phyloP scores from a whole-genome alignment of 2,888 invertebrate species.

The Diarsia mendica region DNA sequence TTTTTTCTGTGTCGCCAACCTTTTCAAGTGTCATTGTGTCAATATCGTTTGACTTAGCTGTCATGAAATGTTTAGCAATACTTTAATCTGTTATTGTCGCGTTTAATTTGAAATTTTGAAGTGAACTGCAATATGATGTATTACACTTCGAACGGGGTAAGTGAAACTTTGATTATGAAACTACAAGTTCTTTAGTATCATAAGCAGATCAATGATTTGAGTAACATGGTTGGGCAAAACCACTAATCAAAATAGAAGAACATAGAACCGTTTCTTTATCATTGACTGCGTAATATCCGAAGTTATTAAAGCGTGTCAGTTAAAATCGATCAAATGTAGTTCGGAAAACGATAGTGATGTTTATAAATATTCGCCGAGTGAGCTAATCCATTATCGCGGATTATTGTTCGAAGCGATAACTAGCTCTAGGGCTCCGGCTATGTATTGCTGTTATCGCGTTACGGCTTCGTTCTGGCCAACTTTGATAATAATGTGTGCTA shows the following conservation, averaged over 20 bases:
- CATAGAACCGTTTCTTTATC: constrained; percentile 48
- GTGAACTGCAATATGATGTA: constrained; percentile 50
- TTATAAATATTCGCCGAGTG: constrained; percentile 85
- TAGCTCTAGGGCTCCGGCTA: constrained; percentile 72
- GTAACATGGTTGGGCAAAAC: constrained; percentile 45
- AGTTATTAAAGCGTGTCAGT: constrained; percentile 71
- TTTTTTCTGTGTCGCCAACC: constrained; percentile 28
- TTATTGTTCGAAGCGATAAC: constrained; percentile 87
- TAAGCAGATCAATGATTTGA: constrained; percentile 39
- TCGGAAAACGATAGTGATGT: constrained; percentile 83
- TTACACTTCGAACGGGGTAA: constrained; percentile 59
- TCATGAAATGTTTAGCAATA: constrained; percentile 27
- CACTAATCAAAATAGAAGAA: constrained; percentile 52
- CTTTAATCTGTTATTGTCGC: constrained; percentile 38
- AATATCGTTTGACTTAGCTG: constrained; percentile 32
- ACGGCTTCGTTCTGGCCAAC: constrained; percentile 62
- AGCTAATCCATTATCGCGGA: constrained; percentile 89
- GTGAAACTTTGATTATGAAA: constrained; percentile 54
- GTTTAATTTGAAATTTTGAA: constrained; percentile 40
- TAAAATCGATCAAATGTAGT: constrained; percentile 75
- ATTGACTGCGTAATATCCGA: constrained; percentile 53
- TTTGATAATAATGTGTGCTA: constrained; percentile 69
- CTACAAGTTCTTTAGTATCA: constrained; percentile 30
- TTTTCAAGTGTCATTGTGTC: constrained; percentile 31
- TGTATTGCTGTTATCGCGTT: constrained; percentile 73